Evolutionary conservation across 1,140 invertebrate species (phyloP).

Genomic region (Macrobrachium rosenbergii): DNA sequence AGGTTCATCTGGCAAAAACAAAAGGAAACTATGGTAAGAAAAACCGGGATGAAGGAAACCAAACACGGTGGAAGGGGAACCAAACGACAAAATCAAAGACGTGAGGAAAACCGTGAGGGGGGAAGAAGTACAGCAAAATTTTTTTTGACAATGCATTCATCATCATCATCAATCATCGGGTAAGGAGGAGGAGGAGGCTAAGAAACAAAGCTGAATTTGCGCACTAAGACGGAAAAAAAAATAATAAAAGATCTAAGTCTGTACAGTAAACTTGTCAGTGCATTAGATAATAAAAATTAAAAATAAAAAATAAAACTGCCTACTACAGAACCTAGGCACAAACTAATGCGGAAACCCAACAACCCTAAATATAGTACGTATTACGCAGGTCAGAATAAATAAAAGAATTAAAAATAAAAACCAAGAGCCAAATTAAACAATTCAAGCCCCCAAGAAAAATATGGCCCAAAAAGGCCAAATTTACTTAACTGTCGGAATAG

Average conservation of each 20-base stretch:
- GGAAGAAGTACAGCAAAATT: conserved; percentile 16
- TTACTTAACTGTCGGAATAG: conserved; percentile 61
- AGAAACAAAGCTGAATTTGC: too few species aligned
- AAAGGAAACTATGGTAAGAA: conserved; percentile 7
- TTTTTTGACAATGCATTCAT: conserved; percentile 7
- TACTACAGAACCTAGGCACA: neutral
- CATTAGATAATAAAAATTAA: neutral
- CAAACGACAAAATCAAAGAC: conserved; percentile 23
- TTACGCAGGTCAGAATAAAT: conserved; percentile 10
- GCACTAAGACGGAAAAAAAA: too few species aligned
- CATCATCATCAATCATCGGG: neutral
- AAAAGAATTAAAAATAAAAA: conserved; percentile 10
- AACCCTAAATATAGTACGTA: neutral
- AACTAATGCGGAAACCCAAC: neutral
- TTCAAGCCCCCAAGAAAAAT: too few species aligned
- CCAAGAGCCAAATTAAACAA: conserved; percentile 14
- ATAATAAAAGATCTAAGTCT: too few species aligned
- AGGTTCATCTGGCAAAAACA: conserved; percentile 83
- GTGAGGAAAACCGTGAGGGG: neutral
- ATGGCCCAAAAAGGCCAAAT: too few species aligned
- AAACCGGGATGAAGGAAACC: neutral
- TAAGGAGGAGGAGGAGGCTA: too few species aligned
- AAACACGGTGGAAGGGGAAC: neutral
- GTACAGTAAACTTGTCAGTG: too few species aligned
- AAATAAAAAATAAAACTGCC: neutral